Evolutionary conservation across 2,888 invertebrate species (phyloP).

Genomic region (Ypsolopha scabrella): DNA sequence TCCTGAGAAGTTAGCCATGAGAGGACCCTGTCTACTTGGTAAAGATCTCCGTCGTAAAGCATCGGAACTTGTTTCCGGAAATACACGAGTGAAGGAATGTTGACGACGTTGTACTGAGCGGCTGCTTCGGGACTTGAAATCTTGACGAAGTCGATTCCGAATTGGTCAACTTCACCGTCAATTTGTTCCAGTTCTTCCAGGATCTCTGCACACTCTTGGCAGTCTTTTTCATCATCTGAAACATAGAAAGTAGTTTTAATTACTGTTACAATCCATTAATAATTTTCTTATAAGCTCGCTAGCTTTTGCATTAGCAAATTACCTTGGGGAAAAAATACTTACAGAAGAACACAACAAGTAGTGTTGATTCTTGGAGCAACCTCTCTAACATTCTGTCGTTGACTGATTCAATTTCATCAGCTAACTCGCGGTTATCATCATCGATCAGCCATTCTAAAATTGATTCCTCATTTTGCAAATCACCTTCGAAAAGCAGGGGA

Average conservation of each 20-base stretch:
- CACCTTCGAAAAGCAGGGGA: slow-evolving; percentile 90
- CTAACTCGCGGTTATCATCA: slow-evolving; percentile 92
- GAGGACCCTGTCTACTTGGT: slow-evolving; percentile 86
- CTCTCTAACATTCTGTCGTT: slow-evolving; percentile 91
- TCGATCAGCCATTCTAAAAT: slow-evolving; percentile 94
- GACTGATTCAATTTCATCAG: slow-evolving; percentile 94
- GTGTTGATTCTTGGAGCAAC: slow-evolving; percentile 85
- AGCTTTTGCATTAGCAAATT: no score
- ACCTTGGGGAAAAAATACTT: slow-evolving; percentile 29
- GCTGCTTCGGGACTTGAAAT: slow-evolving; percentile 87
- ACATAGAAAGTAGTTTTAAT: slow-evolving; percentile 6
- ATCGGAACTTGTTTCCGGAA: slow-evolving; percentile 87
- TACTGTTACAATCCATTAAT: background rate
- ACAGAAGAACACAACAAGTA: slow-evolving; percentile 94
- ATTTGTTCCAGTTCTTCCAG: slow-evolving; percentile 92
- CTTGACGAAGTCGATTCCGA: slow-evolving; percentile 95
- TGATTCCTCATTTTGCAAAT: slow-evolving; percentile 91
- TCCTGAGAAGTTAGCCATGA: slow-evolving; percentile 95
- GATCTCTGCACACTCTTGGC: slow-evolving; percentile 92
- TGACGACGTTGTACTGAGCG: slow-evolving; percentile 83
- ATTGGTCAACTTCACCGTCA: slow-evolving; percentile 93
- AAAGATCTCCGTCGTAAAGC: slow-evolving; percentile 90
- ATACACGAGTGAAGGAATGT: slow-evolving; percentile 88
- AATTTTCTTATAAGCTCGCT: no score
- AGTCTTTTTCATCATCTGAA: slow-evolving; percentile 84